phyloP scores from a whole-genome alignment of 2,797 vertebrate genomes.

The Peromyscus aztecus region DNA sequence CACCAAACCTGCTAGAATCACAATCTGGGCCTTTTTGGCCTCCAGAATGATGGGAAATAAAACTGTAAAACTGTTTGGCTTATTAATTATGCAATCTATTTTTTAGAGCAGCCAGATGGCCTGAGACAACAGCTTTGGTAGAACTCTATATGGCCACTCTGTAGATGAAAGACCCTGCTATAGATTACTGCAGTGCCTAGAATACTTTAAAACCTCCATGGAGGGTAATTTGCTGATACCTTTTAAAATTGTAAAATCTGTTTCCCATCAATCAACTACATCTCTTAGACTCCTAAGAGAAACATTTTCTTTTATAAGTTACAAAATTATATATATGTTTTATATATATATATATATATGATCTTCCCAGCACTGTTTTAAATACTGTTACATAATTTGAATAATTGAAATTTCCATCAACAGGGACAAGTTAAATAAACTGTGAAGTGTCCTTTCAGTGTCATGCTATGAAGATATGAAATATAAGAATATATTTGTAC shows the following conservation, averaged over 20 bases:
- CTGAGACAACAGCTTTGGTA: neutral
- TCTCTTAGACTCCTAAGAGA: neutral
- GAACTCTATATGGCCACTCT: neutral
- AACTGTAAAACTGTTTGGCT: neutral
- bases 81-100: neutral
- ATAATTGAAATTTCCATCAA: neutral
- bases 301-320: neutral
- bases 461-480: neutral
- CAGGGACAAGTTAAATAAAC: neutral
- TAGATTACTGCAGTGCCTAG: neutral
- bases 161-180: neutral
- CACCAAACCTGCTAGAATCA: neutral
- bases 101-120: neutral
- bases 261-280: neutral
- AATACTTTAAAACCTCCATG: neutral
- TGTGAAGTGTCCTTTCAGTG: neutral
- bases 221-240: neutral
- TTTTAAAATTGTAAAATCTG: neutral
- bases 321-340: neutral
- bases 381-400: neutral
- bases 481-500: neutral
- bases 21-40: neutral
- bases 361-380: neutral
- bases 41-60: neutral
- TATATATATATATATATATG: neutral